These are phyloP conservation scores for Euclidia mi DNA, from an alignment of 2,888 invertebrate genomes.

Conservation along the genomic window DNA sequence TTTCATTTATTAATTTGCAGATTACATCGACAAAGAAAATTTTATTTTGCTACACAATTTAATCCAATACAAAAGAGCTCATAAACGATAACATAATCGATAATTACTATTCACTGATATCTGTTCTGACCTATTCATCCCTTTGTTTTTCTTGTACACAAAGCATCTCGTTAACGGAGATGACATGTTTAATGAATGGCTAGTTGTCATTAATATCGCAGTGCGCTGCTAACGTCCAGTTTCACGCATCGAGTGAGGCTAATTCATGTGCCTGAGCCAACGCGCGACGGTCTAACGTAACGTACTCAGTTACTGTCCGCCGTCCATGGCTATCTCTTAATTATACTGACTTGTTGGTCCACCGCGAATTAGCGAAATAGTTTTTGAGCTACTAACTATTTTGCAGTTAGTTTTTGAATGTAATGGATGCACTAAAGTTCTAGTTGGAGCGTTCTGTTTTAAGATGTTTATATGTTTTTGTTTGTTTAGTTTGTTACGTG, in stretches of 20 bases:
- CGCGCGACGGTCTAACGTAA: constrained; percentile 56
- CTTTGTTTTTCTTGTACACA: neutral
- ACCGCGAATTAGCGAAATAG: constrained; percentile 42
- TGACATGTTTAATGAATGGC: constrained; percentile 43
- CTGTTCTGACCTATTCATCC: too few relatives aligned
- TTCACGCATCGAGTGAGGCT: constrained; percentile 64
- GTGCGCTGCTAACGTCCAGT: constrained; percentile 53
- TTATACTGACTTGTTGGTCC: constrained; percentile 50
- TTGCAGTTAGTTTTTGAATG: constrained; percentile 3
- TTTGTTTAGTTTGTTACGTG: too few relatives aligned
- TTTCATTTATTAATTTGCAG: too few relatives aligned
- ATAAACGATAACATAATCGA: too few relatives aligned
- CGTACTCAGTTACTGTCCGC: constrained; percentile 62
- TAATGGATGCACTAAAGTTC: neutral
- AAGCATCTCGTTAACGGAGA: constrained; percentile 35
- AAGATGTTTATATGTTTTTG: too few relatives aligned
- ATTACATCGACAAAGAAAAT: too few relatives aligned
- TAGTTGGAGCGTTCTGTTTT: too few relatives aligned
- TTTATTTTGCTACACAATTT: too few relatives aligned
- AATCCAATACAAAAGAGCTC: too few relatives aligned
- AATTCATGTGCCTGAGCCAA: constrained; percentile 54
- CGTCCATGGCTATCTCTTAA: constrained; percentile 66
- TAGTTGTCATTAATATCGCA: constrained; percentile 52
- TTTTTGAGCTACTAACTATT: constrained; percentile 24
- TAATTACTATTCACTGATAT: too few relatives aligned